phyloP scores from a whole-genome alignment of 1,140 invertebrate genomes.

The Rhynchophorus ferrugineus region DNA sequence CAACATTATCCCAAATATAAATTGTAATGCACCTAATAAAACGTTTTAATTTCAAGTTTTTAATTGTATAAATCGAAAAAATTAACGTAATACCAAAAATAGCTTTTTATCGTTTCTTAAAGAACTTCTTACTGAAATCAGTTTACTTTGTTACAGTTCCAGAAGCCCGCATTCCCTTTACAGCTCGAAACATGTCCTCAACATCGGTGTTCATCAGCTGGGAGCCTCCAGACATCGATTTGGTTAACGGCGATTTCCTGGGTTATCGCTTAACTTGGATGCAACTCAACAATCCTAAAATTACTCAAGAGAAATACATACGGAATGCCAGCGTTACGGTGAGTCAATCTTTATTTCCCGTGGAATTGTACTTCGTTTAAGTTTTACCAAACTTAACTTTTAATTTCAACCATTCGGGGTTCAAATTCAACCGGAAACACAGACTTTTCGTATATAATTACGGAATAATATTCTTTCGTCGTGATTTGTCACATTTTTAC shows the following conservation, averaged over 20 bases:
- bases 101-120: no score
- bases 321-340: conserved; percentile 58
- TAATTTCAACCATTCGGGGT: not conserved
- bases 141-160: conserved; percentile 49
- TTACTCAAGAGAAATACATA: conserved; percentile 60
- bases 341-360: conserved; percentile 22
- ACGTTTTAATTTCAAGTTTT: no score
- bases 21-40: no score
- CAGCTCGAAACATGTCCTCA: conserved; percentile 62
- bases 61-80: no score
- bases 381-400: not conserved
- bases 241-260: conserved; percentile 71
- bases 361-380: not conserved
- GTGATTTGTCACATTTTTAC: not conserved
- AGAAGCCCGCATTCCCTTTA: conserved; percentile 63
- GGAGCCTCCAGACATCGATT: conserved; percentile 58
- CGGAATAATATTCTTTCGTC: not conserved
- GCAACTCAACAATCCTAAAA: conserved; percentile 51
- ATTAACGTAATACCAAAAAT: no score
- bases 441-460: no score
- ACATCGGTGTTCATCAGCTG: conserved; percentile 64
- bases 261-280: conserved; percentile 65
- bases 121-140: no score
- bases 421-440: no score
- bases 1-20: no score